Conservation (phyloP, 23 tunicate genomes). For the Styela clava region DNA sequence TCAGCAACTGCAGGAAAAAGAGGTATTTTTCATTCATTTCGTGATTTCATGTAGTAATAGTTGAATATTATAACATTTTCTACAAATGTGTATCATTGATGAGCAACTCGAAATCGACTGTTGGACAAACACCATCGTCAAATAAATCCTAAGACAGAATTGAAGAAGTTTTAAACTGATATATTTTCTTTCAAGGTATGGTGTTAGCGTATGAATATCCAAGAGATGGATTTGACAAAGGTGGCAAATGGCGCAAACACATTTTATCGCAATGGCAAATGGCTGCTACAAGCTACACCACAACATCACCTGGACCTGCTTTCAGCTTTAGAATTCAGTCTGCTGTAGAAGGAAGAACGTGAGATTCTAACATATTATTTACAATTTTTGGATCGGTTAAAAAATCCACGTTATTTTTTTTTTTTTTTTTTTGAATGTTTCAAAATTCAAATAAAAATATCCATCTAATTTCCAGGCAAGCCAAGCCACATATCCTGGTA, state of each 20-base stretch:
- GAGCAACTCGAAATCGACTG: too few species aligned
- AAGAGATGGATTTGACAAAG: slow-evolving; percentile 39
- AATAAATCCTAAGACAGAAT: too few species aligned
- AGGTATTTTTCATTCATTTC: slow-evolving; percentile 47
- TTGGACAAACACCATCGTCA: too few species aligned
- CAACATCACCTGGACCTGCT: slow-evolving; percentile 69
- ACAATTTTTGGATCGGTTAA: too few species aligned
- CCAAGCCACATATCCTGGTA: slow-evolving; percentile 80
- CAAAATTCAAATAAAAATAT: too few species aligned
- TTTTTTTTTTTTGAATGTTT: too few species aligned
- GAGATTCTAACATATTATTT: slow-evolving; percentile 6
- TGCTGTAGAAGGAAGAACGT: slow-evolving; percentile 17
- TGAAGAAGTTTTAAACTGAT: too few species aligned
- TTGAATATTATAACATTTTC: too few species aligned
- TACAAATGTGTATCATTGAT: too few species aligned
- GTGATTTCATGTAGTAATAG: too few species aligned
- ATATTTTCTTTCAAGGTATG: slow-evolving; percentile 27
- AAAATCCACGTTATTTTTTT: not conserved
- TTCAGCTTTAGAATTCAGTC: slow-evolving; percentile 17
- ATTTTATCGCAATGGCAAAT: slow-evolving; percentile 42
- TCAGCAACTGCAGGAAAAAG: slow-evolving; percentile 63
- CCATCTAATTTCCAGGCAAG: too few species aligned
- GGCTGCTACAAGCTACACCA: slow-evolving; percentile 32
- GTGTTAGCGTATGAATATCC: slow-evolving; percentile 70
- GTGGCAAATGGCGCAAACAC: slow-evolving; percentile 70